Base-by-base conservation (phyloP, 2,888 invertebrate species). In the Eretmocerus hayati region DNA sequence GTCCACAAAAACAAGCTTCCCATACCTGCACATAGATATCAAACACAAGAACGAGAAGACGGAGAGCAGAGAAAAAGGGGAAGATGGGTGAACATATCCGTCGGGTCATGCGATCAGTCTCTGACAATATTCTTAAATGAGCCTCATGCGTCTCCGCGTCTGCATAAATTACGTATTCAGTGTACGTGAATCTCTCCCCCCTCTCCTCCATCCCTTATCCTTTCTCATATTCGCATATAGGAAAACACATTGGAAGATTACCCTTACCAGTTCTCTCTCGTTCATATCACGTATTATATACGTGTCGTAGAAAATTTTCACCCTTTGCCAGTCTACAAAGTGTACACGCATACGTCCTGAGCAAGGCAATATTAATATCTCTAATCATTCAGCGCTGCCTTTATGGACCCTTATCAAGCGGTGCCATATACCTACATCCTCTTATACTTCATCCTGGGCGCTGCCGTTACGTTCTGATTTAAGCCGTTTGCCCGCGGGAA, bases 371-470 rank as follows among this genome's bases (percentile, higher is more conserved):
- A 69, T 67, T 71, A 69, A 71, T 71, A 69, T 66, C 67, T 66
- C 66, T 66, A 69, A 71, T 71, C 69, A 71, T 67, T 69, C 69
- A 69, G 57, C 63, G 51, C 65, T 62, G 67, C 69, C 64, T 64
- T 65, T 58, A 30, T 58, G 58, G 58, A 69, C 69, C 67, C 65
- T 68, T 67, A 66, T 69, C 69, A 70, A 66, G 62, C 60, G 57
- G 62, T 51, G 60, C 61, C 65, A 61, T 60, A 60, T 63, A 59
- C 64, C 62, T 56, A 48, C 43, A 42, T n/a, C n/a, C n/a, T n/a
- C n/a, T n/a, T n/a, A n/a, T 41, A 62, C 58, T 62, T 63, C 63
- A 66, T 65, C 63, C 61, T 33, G 64, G 62, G 65, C 65, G 13
- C 36, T 18, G 19, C 8, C 37, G 9, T 9, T 37, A 37, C 67